Percentiles rank a stretch among this genome's conserved stretches.
These are phyloP conservation scores for Laterallus jamaicensis DNA, from an alignment of 2,113 vertebrate species.

Conservation along the genomic window DNA sequence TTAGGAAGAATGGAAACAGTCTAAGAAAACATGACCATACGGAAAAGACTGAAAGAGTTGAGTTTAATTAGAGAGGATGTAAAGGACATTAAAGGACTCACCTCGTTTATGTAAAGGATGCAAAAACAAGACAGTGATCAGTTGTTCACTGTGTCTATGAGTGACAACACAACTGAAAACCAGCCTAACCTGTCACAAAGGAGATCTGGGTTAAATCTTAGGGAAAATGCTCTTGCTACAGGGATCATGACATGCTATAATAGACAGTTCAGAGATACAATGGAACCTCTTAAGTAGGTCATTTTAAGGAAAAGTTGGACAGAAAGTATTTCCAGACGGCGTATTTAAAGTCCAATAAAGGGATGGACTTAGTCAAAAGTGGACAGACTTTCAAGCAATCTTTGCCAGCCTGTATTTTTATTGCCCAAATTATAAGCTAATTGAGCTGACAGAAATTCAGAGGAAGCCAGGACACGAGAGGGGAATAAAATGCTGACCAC, in stretches of 20 bases:
- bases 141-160: background rate
- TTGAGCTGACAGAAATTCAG: background rate
- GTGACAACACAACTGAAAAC: background rate
- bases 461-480: background rate
- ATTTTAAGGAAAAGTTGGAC: background rate
- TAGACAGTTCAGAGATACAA: background rate
- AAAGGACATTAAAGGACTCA: background rate
- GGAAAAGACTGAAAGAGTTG: background rate
- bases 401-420: background rate
- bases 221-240: background rate
- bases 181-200: background rate
- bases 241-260: background rate
- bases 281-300: background rate
- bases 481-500: background rate
- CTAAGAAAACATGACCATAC: background rate
- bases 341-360: background rate
- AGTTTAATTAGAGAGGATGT: accelerated
- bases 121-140: background rate
- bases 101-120: background rate
- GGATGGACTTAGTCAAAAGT: background rate
- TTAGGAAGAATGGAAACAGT: background rate
- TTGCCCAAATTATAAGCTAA: background rate
- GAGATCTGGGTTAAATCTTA: background rate
- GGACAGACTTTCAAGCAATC: background rate
- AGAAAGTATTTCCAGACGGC: background rate